Base-by-base conservation (phyloP, 1,140 invertebrate species). In the Drosophila elegans region DNA sequence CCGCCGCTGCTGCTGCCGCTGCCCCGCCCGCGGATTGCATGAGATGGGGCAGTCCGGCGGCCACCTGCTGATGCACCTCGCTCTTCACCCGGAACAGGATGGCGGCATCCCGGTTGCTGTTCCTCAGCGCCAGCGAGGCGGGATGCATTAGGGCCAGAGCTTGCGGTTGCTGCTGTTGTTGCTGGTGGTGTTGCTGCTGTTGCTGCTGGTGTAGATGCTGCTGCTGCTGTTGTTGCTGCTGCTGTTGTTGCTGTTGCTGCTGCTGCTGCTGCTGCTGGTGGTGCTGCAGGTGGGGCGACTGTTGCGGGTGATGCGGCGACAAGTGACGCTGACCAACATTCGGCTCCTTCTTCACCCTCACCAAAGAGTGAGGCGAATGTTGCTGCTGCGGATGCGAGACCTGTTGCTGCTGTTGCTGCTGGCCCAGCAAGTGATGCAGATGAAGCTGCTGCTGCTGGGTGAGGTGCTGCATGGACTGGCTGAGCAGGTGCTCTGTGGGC, bases 311-410 rank as follows among this genome's bases (percentile, higher is more conserved):
- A 3, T 80, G 90, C 29, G 90, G 83, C 57, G 86, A 88, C 4
- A 82, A 69, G 54, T 89, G 90, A 0, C 83, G 71, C 38, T 91
- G 90, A 0, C 92, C 91, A 16, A 41, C 86, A 49, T 59, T 68
- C 13, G 93, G 93, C 60, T 94, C 93, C 68, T 94, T 94, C 67
- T 94, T 94, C 6, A 92, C 80, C 48, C 92, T 71, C 32, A 91
- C 74, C 52, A 91, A 78, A 85, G 93, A 88, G 92, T 94, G 55
- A 91, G 93, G 61, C 92, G 93, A 78, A 91, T 94, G 67, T 90
- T 90, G 76, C 44, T 90, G 81, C 41, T 80, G 78, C 36, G 81
- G 49, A 16, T 52, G 49, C 32, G 49, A 36, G 4, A 93, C 27
- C 39, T 74, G 67, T 13, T 76, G 93, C 80, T 59, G 93, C 91